These are phyloP conservation scores for Henricia sp. DNA, from an alignment of 53 echinoderm and acorn worm genomes.

Conservation along the genomic window DNA sequence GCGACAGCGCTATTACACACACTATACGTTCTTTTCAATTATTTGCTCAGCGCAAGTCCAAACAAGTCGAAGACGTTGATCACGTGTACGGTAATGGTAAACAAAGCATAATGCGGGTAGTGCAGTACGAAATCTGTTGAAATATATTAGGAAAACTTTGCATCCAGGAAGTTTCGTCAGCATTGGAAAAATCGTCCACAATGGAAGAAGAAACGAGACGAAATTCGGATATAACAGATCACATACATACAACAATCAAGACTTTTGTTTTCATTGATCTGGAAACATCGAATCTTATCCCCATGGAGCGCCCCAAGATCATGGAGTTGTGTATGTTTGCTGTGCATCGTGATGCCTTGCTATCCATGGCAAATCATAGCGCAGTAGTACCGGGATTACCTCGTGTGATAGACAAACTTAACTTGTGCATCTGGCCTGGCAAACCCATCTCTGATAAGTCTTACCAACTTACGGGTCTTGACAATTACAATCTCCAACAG, in stretches of 20 bases:
- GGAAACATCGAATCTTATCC: constrained; percentile 68
- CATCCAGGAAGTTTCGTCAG: too few species aligned
- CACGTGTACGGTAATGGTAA: too few species aligned
- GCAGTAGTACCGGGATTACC: too few species aligned
- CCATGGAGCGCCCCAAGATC: constrained; percentile 78
- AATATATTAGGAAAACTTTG: too few species aligned
- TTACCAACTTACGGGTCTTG: constrained; percentile 63
- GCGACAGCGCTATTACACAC: too few species aligned
- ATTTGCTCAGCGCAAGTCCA: too few species aligned
- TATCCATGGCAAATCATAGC: not conserved
- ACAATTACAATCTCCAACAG: constrained; percentile 68
- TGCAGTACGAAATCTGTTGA: too few species aligned
- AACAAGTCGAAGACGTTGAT: too few species aligned
- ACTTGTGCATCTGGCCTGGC: constrained; percentile 77
- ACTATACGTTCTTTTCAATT: too few species aligned
- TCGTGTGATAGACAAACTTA: constrained; percentile 79
- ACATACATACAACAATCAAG: constrained; percentile 63
- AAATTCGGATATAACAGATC: not conserved
- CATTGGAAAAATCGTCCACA: too few species aligned
- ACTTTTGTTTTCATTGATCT: constrained; percentile 93
- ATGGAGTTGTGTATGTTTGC: constrained; percentile 89
- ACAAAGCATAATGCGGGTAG: too few species aligned
- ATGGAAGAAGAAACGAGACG: not conserved
- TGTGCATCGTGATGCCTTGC: constrained; percentile 72
- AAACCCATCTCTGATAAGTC: constrained; percentile 64